Base-by-base conservation (phyloP, 2,113 vertebrate genomes). In the Ramphastos sulfuratus region DNA sequence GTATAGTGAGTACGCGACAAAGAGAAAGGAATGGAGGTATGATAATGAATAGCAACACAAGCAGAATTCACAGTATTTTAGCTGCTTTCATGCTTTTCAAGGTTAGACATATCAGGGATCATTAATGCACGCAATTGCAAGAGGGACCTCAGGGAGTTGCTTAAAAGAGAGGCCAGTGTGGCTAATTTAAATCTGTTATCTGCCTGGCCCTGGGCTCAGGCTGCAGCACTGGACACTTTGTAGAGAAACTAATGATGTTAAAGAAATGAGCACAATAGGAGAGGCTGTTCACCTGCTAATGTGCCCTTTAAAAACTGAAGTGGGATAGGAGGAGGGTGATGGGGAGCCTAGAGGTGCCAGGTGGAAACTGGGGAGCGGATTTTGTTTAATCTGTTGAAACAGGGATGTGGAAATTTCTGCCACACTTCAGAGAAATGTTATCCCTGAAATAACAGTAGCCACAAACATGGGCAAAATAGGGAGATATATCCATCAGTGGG, bases 391-490 rank as follows among this genome's bases (percentile, higher is more conserved):
- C 25, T 67, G 0, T 31, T 77, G 48, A 75, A 85, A 65, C 4
- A 31, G 21, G 19, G 8, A 56, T 13, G 12, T 71, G 75, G 89
- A 96, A 85, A 65, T 50, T 80, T 82, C 33, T 91, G 56, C 25
- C 74, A 14, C 27, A 33, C 5, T 91, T 87, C 56, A 71, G 54
- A 89, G 33, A 92, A 82, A 92, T 42, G 10, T 1, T 23, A 54
- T 67, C 21, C 65, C 50, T 90, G 70, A 35, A 60, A 76, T 64
- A 28, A 33, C 1, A 2, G 28, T 91, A 78, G 58, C 56, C 80
- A 91, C 58, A 77, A 93, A 81, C 16, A 80, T 17, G 58, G 85
- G 48, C 54, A 16, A 85, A 95, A 82, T 27, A 87, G 31, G 60
- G 21, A 85, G 24, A 6, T 55, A 59, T 69, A 35, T n/a, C 63